Base-by-base conservation (phyloP, 2,888 invertebrate genomes). In the Nomada lathburiana region DNA sequence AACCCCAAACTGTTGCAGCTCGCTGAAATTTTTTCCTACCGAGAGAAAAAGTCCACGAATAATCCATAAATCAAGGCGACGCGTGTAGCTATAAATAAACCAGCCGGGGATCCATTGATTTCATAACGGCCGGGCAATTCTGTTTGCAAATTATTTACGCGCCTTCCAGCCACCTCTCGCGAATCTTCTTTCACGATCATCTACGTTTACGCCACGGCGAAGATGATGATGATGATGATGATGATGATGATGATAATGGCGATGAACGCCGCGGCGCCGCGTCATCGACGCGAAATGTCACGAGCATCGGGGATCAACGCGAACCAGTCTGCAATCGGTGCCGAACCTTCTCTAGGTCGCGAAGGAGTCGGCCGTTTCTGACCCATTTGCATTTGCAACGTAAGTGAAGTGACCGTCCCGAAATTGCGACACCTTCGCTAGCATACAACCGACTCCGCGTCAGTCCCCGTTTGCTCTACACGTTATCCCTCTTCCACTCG, bases 351-450 rank as follows among this genome's bases (percentile, higher is more conserved):
- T 88, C 82, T 83, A 84, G 86, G 86, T 84, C 85, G 80, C 82
- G 82, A 20, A 65, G 79, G 53, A 67, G 71, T 71, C 57, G 23
- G 4, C 16, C 26, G 53, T 36, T 53, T 59, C 69, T 67, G 74
- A 16, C 9, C 57, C 29, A 90, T 90, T 90, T 89, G 87, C 90
- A 90, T 90, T 86, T 86, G 85, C 85, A 82, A 86, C 79, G 77
- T 87, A 86, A 89, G 88, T 86, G 86, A 85, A 84, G 62, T 74
- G 67, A 52, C 64, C 80, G 79, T 63, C 69, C 59, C 69, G 50
- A 72, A 82, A 83, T 86, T 80, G 63, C 82, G 86, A 84, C 78
- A 86, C n/a, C 53, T 70, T 20, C 7, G 18, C 23, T 73, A 75
- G 57, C 75, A 68, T 77, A 71, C 83, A 70, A 64, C 75, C 50